phyloP scores from a whole-genome alignment of 2,888 invertebrate genomes.

The Hipparchia semele region DNA sequence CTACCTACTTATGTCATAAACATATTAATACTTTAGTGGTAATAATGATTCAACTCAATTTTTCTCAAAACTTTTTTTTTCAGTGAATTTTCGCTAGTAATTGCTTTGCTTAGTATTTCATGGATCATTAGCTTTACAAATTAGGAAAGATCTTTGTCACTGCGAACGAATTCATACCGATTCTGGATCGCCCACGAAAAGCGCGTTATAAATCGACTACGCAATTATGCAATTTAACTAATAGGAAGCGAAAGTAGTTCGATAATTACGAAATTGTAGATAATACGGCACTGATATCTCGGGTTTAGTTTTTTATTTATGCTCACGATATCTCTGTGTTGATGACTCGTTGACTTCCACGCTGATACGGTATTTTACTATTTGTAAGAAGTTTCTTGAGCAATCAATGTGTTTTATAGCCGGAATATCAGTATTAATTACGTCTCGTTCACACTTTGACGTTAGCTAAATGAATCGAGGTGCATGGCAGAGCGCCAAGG shows the following conservation, averaged over 20 bases:
- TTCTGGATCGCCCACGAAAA: conserved; percentile 71
- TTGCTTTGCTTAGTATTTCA: not conserved
- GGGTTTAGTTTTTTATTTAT: conserved; percentile 16
- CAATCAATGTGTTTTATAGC: not conserved
- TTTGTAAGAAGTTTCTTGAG: conserved; percentile 2
- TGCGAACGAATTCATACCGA: conserved; percentile 54
- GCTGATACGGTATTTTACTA: conserved; percentile 4
- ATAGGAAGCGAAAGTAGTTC: conserved; percentile 41
- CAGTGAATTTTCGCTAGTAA: too few species aligned
- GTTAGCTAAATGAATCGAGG: too few species aligned
- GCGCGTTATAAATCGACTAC: conserved; percentile 67
- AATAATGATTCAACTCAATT: too few species aligned
- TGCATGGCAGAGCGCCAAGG: too few species aligned
- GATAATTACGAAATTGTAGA: conserved; percentile 37
- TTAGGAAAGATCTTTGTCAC: conserved; percentile 35
- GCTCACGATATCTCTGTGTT: conserved; percentile 2
- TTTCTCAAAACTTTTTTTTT: too few species aligned
- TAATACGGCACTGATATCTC: conserved; percentile 19
- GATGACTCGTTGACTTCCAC: conserved; percentile 11
- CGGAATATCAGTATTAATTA: not conserved
- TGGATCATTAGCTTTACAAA: conserved; percentile 33
- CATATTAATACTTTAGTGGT: too few species aligned
- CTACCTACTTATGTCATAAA: too few species aligned
- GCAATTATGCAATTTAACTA: conserved; percentile 63
- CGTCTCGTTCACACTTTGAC: not conserved